Conservation (phyloP, 1,140 invertebrate genomes). For the Drosophila pallidifrons region DNA sequence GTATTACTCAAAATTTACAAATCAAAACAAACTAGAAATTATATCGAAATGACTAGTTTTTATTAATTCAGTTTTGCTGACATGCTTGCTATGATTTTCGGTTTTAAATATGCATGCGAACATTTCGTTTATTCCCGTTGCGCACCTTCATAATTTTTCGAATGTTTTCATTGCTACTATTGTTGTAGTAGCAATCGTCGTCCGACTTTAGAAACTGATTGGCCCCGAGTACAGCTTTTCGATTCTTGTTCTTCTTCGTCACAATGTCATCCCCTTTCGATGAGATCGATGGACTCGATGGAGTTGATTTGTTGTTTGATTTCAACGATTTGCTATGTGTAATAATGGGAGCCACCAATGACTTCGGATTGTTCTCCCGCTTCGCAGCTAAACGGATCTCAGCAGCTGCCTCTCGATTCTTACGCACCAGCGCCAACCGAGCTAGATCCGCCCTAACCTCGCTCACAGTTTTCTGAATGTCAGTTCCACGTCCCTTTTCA, state of each 20-base stretch:
- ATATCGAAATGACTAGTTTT: slow-evolving; percentile 37
- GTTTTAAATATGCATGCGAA: neutral
- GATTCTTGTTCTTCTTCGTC: slow-evolving; percentile 2
- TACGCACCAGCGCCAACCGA: slow-evolving; percentile 47
- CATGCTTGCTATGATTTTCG: slow-evolving; percentile 19
- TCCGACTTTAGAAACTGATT: neutral
- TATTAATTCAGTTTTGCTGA: neutral
- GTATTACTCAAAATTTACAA: slow-evolving; percentile 47
- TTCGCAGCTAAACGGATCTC: slow-evolving; percentile 56
- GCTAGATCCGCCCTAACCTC: slow-evolving; percentile 48
- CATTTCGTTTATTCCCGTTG: slow-evolving; percentile 23
- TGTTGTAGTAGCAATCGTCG: neutral
- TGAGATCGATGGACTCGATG: neutral
- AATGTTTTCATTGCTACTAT: neutral
- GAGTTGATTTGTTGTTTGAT: neutral
- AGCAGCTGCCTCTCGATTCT: slow-evolving; percentile 52
- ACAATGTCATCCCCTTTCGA: neutral
- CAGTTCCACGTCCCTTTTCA: slow-evolving; percentile 1
- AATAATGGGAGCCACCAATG: neutral
- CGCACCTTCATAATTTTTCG: slow-evolving; percentile 3
- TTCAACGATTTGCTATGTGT: neutral
- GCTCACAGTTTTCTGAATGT: neutral
- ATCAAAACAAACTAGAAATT: slow-evolving; percentile 48
- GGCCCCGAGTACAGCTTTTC: neutral
- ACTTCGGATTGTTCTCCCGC: neutral